A percentile compares a stretch with the other conserved stretches of the same genome.
phyloP scores from a whole-genome alignment of 2,797 vertebrate genomes.

The Cheirogaleus major region DNA sequence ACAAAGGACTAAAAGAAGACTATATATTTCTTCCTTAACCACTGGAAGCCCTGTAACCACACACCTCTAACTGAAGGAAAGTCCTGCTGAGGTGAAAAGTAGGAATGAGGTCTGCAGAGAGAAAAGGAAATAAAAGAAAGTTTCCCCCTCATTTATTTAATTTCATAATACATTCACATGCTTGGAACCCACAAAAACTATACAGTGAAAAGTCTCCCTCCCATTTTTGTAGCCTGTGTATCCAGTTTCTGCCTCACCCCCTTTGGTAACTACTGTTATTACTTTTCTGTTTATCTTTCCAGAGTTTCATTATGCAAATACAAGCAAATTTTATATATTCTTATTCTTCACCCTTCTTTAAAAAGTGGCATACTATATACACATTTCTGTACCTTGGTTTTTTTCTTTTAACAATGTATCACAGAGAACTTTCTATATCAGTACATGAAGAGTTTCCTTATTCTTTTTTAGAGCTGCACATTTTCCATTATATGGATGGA shows the following conservation, averaged over 20 bases:
- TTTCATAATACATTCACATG: not conserved
- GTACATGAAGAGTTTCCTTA: not conserved
- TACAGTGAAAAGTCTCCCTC: not conserved
- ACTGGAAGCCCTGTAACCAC: not conserved
- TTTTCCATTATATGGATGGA: not conserved
- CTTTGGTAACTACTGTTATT: not conserved
- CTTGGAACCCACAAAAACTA: not conserved
- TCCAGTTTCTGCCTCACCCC: not conserved
- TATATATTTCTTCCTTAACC: not conserved
- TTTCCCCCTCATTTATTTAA: not conserved
- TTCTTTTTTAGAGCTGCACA: not conserved
- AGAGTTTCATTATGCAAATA: not conserved
- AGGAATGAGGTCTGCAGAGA: not conserved
- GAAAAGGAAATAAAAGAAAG: not conserved
- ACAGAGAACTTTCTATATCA: not conserved
- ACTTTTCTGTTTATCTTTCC: not conserved
- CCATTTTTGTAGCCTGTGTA: not conserved
- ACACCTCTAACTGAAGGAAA: not conserved
- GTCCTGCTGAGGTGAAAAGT: not conserved
- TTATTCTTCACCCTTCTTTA: conserved; percentile 9
- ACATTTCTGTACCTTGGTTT: not conserved
- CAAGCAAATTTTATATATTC: not conserved
- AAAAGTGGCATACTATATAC: not conserved
- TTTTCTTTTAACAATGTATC: not conserved
- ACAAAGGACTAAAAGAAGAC: not conserved